These are phyloP conservation scores for Characodon lateralis DNA, from an alignment of 2,797 vertebrate species.

Conservation along the genomic window DNA sequence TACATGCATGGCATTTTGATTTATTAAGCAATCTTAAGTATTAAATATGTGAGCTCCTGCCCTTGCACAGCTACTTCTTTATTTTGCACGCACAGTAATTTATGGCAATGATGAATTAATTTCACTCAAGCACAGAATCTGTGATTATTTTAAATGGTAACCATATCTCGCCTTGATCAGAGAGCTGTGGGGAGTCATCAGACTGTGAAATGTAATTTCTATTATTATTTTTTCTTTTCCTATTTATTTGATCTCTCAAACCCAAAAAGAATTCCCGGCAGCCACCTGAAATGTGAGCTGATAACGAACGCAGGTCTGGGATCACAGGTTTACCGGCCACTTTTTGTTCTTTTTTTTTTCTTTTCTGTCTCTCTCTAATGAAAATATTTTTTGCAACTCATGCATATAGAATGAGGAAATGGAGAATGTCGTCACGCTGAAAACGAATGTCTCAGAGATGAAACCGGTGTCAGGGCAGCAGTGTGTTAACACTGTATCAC, in stretches of 20 bases:
- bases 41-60: constrained; percentile 83
- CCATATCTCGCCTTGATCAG: constrained; percentile 82
- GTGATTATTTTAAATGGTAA: constrained; percentile 86
- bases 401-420: constrained; percentile 49
- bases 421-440: constrained; percentile 41
- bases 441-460: constrained; percentile 52
- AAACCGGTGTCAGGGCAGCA: constrained; percentile 44
- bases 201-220: constrained; percentile 77
- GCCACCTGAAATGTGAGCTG: constrained; percentile 72
- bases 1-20: constrained; percentile 91
- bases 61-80: constrained; percentile 77
- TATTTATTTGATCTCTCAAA: constrained; percentile 59
- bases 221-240: constrained; percentile 61
- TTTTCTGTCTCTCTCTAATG: constrained; percentile 32
- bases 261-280: constrained; percentile 58
- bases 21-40: constrained; percentile 90
- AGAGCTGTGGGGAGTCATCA: constrained; percentile 73
- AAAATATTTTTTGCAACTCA: constrained; percentile 60
- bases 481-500: constrained; percentile 54
- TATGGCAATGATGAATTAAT: constrained; percentile 93
- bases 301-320: constrained; percentile 75
- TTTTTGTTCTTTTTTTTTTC: constrained; percentile 15
- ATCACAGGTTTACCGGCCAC: constrained; percentile 73
- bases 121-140: constrained; percentile 90
- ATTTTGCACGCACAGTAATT: constrained; percentile 86